A percentile compares a stretch with the other conserved stretches of the same genome.
Conservation (phyloP, 2,888 invertebrate genomes). For the Trichogramma dendrolimi region DNA sequence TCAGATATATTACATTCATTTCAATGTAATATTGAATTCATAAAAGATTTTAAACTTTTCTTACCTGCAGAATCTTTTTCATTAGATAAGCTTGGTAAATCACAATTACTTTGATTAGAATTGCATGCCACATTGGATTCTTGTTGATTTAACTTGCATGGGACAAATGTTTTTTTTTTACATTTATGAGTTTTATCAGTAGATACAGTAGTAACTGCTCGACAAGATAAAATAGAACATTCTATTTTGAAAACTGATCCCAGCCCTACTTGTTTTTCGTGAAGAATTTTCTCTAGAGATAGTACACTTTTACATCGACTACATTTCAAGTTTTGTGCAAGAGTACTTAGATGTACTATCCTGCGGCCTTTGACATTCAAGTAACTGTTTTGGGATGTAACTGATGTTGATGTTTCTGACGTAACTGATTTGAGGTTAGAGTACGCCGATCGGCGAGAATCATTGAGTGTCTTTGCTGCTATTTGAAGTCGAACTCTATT, state of each 20-base stretch:
- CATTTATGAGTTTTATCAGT: background rate
- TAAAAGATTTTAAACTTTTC: too few relatives aligned
- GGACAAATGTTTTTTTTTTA: background rate
- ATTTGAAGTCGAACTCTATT: conserved; percentile 1
- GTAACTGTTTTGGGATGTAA: background rate
- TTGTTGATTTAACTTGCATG: background rate
- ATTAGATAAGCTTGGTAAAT: too few relatives aligned
- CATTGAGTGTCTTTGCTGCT: background rate
- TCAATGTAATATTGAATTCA: too few relatives aligned
- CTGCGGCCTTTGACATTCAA: conserved; percentile 17
- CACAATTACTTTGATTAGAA: too few relatives aligned
- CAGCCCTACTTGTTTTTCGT: conserved; percentile 22
- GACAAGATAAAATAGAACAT: conserved; percentile 9
- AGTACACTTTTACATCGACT: conserved; percentile 18
- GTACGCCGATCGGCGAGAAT: background rate
- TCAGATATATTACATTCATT: background rate
- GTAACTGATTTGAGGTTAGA: background rate
- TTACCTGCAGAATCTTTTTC: background rate
- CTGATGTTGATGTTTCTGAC: background rate
- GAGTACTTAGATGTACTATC: conserved; percentile 22
- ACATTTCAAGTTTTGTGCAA: conserved; percentile 23
- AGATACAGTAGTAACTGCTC: background rate
- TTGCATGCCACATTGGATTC: too few relatives aligned
- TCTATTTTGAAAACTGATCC: conserved; percentile 19
- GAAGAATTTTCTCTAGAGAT: conserved; percentile 14